These are phyloP conservation scores for Limnephilus rhombicus DNA, from an alignment of 2,888 invertebrate genomes.

Conservation along the genomic window DNA sequence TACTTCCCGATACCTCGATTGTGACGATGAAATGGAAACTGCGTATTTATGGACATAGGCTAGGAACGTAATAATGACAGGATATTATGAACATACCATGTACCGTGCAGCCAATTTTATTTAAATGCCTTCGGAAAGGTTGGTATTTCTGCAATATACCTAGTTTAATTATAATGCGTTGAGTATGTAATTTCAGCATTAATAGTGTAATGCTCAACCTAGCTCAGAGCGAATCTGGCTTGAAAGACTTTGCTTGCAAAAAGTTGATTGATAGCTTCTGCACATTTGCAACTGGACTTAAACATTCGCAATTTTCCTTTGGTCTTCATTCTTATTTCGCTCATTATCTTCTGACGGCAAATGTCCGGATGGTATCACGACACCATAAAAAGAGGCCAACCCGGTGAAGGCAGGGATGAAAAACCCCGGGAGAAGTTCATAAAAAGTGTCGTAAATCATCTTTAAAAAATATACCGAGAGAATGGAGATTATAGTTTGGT, in stretches of 20 bases:
- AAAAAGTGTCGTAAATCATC: not conserved
- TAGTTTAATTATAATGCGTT: not conserved
- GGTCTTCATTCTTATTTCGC: conserved; percentile 35
- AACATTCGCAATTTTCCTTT: conserved; percentile 38
- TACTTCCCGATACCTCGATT: conserved; percentile 15
- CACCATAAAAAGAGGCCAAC: conserved; percentile 39
- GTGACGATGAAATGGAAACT: conserved; percentile 3
- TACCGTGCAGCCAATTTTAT: not conserved
- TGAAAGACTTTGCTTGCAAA: not conserved
- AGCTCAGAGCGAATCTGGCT: not conserved
- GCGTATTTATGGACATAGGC: not conserved
- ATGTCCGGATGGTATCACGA: conserved; percentile 48
- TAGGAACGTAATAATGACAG: not conserved
- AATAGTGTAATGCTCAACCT: not conserved
- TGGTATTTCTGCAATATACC: not conserved
- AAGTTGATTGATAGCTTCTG: conserved; percentile 50
- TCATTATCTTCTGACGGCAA: conserved; percentile 42
- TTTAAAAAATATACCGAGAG: not conserved
- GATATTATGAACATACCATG: not conserved
- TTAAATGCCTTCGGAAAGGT: not conserved
- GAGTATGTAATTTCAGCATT: conserved; percentile 16
- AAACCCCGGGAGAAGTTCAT: not conserved
- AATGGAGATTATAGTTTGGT: not conserved
- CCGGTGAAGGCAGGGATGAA: not conserved
- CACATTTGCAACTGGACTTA: conserved; percentile 44